Conservation (phyloP, 1,140 invertebrate species). For the Scaptomyza graminum region DNA sequence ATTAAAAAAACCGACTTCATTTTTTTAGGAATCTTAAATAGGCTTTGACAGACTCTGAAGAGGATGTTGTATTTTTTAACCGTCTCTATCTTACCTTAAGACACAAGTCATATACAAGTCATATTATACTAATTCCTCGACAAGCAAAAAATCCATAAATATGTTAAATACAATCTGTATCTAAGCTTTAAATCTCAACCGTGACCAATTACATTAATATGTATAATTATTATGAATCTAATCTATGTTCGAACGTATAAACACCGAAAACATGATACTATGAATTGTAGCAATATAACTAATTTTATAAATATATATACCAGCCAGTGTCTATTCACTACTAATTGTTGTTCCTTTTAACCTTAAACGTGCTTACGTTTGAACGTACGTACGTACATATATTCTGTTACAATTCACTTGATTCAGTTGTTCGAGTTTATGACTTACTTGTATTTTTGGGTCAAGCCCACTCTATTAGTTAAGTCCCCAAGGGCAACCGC, state of each 20-base stretch:
- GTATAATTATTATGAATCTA: neutral
- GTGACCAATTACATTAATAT: neutral
- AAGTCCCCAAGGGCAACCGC: slow-evolving; percentile 35
- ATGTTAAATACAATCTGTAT: neutral
- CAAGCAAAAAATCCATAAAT: neutral
- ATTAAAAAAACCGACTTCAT: no score
- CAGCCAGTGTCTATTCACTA: neutral
- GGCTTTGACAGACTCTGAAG: no score
- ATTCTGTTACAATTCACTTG: slow-evolving; percentile 23
- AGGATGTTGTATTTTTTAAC: no score
- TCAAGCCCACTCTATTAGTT: neutral
- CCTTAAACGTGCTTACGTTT: slow-evolving; percentile 39
- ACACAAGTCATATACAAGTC: no score
- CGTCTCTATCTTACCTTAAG: no score
- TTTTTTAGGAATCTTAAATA: no score
- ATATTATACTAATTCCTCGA: no score
- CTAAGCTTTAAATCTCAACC: neutral
- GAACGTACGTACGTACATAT: neutral
- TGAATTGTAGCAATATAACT: neutral
- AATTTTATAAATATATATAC: slow-evolving; percentile 20
- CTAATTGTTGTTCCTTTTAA: slow-evolving; percentile 10
- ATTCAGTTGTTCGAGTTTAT: slow-evolving; percentile 57
- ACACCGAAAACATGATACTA: neutral
- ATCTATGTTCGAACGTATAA: neutral
- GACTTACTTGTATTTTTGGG: slow-evolving; percentile 32